Evolutionary conservation across 2,888 invertebrate genomes (phyloP).

Genomic region (Hofmannophila pseudospretella): DNA sequence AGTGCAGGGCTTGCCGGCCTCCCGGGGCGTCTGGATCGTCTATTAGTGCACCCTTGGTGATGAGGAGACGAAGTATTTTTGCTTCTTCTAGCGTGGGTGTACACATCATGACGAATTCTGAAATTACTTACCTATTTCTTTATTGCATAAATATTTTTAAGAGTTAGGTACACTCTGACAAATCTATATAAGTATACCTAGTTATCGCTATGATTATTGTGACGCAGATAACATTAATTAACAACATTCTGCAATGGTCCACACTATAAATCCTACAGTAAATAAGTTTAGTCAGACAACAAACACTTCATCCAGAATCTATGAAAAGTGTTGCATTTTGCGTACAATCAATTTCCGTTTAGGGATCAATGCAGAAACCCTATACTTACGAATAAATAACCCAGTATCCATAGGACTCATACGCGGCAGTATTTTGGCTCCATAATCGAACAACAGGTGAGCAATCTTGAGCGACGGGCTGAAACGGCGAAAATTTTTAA

Average conservation of each 20-base stretch:
- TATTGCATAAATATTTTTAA: background rate
- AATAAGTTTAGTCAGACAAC: no score
- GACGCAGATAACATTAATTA: no score
- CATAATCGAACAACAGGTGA: slow-evolving; percentile 51
- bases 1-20: slow-evolving; percentile 66
- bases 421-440: slow-evolving; percentile 45
- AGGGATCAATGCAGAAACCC: no score
- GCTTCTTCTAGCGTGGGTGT: slow-evolving; percentile 47
- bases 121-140: slow-evolving; percentile 10
- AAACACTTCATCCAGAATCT: no score
- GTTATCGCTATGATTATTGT: no score
- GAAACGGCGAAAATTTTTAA: no score
- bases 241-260: no score
- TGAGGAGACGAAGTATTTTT: slow-evolving; percentile 47
- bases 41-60: slow-evolving; percentile 47
- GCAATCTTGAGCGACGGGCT: slow-evolving; percentile 50
- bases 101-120: slow-evolving; percentile 66
- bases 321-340: no score
- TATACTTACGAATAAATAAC: slow-evolving; percentile 53
- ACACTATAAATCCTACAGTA: no score
- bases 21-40: slow-evolving; percentile 55
- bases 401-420: slow-evolving; percentile 46
- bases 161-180: background rate
- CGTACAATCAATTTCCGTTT: no score
- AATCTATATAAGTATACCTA: background rate